phyloP scores from a whole-genome alignment of 2,888 invertebrate species.

The Harpagoxenus sublaevis region DNA sequence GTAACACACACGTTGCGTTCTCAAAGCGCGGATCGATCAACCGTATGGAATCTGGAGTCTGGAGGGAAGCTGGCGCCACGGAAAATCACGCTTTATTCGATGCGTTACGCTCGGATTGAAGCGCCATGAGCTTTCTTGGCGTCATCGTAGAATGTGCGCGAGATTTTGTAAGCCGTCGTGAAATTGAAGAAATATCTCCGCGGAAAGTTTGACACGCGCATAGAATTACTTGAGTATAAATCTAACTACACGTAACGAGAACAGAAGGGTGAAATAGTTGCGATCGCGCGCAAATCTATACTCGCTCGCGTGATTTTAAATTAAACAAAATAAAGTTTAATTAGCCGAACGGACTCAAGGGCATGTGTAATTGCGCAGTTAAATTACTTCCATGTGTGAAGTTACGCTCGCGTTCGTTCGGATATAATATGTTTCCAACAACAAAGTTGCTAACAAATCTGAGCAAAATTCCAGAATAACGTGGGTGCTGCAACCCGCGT shows the following conservation, averaged over 20 bases:
- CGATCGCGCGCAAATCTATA: neutral
- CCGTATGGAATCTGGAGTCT: neutral
- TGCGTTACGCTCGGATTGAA: slow-evolving; percentile 18
- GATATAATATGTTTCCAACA: slow-evolving; percentile 46
- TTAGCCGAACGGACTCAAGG: slow-evolving; percentile 29
- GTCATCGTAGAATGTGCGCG: slow-evolving; percentile 17
- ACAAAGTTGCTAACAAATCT: slow-evolving; percentile 53
- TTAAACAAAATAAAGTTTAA: slow-evolving; percentile 21
- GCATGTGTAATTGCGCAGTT: slow-evolving; percentile 42
- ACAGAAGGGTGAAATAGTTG: neutral
- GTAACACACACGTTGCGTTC: slow-evolving; percentile 3
- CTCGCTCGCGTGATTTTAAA: slow-evolving; percentile 2
- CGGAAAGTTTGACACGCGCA: slow-evolving; percentile 7
- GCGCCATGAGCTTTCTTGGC: slow-evolving; percentile 13
- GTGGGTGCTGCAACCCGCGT: neutral
- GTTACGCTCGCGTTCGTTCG: slow-evolving; percentile 24
- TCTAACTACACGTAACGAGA: slow-evolving; percentile 11
- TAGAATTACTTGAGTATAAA: neutral
- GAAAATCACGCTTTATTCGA: slow-evolving; percentile 39
- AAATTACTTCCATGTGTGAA: slow-evolving; percentile 40
- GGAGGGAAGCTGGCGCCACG: neutral
- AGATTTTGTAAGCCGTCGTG: slow-evolving; percentile 3
- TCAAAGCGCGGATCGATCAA: slow-evolving; percentile 40
- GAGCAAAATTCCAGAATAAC: slow-evolving; percentile 36
- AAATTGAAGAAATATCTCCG: slow-evolving; percentile 16